These are phyloP conservation scores for Balaenoptera acutorostrata DNA, from an alignment of 2,113 vertebrate genomes.

Conservation along the genomic window DNA sequence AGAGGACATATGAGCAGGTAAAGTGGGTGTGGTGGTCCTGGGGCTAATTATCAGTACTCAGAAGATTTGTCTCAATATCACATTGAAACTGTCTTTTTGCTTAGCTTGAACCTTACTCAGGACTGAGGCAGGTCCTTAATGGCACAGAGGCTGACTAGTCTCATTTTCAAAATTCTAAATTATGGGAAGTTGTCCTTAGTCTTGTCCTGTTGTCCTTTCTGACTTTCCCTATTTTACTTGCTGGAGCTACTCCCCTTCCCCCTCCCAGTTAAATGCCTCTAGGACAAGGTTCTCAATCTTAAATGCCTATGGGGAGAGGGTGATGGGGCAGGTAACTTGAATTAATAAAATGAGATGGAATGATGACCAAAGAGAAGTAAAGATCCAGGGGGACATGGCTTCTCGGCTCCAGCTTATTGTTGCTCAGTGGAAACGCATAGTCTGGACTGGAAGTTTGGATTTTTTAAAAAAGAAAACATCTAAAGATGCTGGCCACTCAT, in stretches of 20 bases:
- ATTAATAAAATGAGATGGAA: neutral
- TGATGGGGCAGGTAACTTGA: neutral
- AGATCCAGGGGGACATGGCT: too few species aligned
- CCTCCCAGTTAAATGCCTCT: neutral
- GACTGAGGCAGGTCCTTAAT: neutral
- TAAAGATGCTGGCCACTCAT: neutral
- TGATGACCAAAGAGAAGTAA: neutral
- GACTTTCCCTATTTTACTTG: neutral
- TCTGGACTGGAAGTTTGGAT: neutral
- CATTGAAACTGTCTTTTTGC: neutral
- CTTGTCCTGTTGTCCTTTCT: neutral
- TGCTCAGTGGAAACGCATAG: neutral
- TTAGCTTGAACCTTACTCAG: neutral
- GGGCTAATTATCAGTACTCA: neutral
- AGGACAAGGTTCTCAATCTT: neutral
- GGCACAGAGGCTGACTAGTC: neutral
- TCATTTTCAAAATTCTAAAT: neutral
- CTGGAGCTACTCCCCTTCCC: neutral
- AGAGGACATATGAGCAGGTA: neutral
- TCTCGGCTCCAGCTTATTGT: neutral
- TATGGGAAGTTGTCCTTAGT: neutral
- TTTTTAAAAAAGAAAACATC: neutral
- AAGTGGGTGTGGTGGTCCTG: neutral
- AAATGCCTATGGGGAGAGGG: neutral
- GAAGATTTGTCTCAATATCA: neutral